Base-by-base conservation (phyloP, 2,888 invertebrate species). In the Bugula neritina region DNA sequence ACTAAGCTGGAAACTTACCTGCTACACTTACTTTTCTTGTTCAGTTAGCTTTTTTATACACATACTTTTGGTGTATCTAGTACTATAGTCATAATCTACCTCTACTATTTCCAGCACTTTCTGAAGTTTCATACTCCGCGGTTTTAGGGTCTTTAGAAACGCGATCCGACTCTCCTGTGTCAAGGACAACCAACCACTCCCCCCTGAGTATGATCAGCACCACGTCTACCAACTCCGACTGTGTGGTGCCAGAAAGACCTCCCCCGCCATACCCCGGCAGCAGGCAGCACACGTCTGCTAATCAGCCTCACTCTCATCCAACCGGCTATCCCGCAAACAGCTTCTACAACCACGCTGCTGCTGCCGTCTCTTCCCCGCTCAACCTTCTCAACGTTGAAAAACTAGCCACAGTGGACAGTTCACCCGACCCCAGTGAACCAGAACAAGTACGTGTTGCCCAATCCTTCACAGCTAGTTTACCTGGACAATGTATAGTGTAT, bases 201-300 rank as follows among this genome's bases (percentile, higher is more conserved):
- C 84, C 84, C 2, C 75, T 82, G 73, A 83, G 83, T 72, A 79
- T 82, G 73, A 78, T 81, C 73, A 83, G 81, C 3, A 81, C 81
- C 2, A 80, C 78, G 10, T 80, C 82, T n/a, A 82, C 82, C 17
- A 83, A 79, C 75, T 83, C 82, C 10, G 82, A 82, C 75, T 78
- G 5, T n/a, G 23, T 82, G 73, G 80, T 80, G 17, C 81, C 81
- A 72, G 79, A 79, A 73, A 82, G 81, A n/a, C 83, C 82, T 5
- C 83, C 83, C 34, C 83, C 82, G 0, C 43, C 43, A 81, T 82
- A 74, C 81, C 82, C 5, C 80, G 80, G 31, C 57, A 71, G 21
- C 27, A 25, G 27, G 43, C 43, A 43, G 43, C 43, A 43, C 43
- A 17, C 43, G 17, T 17, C 43, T 17, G 5, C 43, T 10, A 43